Evolutionary conservation across 2,797 vertebrate genomes (phyloP).

Genomic region (Hephaestus fuliginosus): DNA sequence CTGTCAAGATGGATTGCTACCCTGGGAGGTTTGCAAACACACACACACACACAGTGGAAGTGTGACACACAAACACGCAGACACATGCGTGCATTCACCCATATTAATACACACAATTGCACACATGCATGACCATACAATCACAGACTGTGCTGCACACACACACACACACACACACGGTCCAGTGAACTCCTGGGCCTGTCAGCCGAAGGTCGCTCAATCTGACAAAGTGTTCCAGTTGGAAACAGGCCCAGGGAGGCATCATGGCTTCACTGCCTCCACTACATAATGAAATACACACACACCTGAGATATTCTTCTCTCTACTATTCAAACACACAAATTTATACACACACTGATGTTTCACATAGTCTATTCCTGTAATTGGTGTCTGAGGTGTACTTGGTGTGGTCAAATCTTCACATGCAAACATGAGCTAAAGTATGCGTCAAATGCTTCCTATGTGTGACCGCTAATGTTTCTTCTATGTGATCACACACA

Average conservation of each 20-base stretch:
- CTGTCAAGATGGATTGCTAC: slow-evolving; percentile 83
- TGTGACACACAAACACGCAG: slow-evolving; percentile 59
- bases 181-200: slow-evolving; percentile 80
- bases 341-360: slow-evolving; percentile 13
- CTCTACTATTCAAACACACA: slow-evolving; percentile 23
- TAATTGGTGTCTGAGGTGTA: background rate
- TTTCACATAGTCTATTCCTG: slow-evolving; percentile 5
- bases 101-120: slow-evolving; percentile 72
- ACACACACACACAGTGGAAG: slow-evolving; percentile 41
- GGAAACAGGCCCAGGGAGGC: slow-evolving; percentile 74
- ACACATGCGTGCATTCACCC: slow-evolving; percentile 66
- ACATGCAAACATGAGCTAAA: slow-evolving; percentile 2
- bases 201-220: slow-evolving; percentile 81
- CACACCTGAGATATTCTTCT: slow-evolving; percentile 38
- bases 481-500: background rate
- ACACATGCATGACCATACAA: slow-evolving; percentile 77
- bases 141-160: slow-evolving; percentile 47
- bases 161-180: slow-evolving; percentile 56
- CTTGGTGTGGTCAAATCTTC: background rate
- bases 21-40: slow-evolving; percentile 70
- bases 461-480: slow-evolving; percentile 6
- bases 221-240: slow-evolving; percentile 83
- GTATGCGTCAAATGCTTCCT: background rate
- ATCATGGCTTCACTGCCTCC: slow-evolving; percentile 62
- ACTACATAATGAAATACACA: slow-evolving; percentile 53